Conservation (phyloP, 2,888 invertebrate genomes). For the Empis livida region DNA sequence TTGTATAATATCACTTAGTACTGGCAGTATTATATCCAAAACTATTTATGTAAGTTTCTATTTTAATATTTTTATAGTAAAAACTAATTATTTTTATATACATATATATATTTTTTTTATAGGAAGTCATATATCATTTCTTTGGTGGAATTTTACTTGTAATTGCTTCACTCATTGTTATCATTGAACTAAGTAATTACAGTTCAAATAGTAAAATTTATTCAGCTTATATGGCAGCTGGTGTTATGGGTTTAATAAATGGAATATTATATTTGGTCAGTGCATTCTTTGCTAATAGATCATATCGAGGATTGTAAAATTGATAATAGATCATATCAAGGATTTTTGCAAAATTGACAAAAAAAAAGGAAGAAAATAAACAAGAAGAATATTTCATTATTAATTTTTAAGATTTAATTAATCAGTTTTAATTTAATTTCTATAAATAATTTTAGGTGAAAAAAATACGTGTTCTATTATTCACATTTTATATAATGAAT, state of each 20-base stretch:
- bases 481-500: no score
- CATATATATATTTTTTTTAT: slow-evolving; percentile 22
- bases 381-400: no score
- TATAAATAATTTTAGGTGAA: no score
- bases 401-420: no score
- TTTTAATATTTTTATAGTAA: no score
- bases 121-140: slow-evolving; percentile 75
- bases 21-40: slow-evolving; percentile 72
- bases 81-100: not conserved
- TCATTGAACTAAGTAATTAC: slow-evolving; percentile 48
- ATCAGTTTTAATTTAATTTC: no score
- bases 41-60: slow-evolving; percentile 38
- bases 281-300: slow-evolving; percentile 61
- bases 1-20: slow-evolving; percentile 64
- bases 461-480: no score
- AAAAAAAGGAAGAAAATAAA: no score
- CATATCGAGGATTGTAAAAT: slow-evolving; percentile 64
- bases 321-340: no score
- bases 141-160: slow-evolving; percentile 60
- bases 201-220: slow-evolving; percentile 35
- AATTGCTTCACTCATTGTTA: slow-evolving; percentile 52
- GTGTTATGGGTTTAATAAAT: slow-evolving; percentile 62
- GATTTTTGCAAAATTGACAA: no score
- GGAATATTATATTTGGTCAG: slow-evolving; percentile 60
- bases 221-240: slow-evolving; percentile 56